Evolutionary conservation across 1,140 invertebrate species (phyloP).

Genomic region (Drosophila willistoni): DNA sequence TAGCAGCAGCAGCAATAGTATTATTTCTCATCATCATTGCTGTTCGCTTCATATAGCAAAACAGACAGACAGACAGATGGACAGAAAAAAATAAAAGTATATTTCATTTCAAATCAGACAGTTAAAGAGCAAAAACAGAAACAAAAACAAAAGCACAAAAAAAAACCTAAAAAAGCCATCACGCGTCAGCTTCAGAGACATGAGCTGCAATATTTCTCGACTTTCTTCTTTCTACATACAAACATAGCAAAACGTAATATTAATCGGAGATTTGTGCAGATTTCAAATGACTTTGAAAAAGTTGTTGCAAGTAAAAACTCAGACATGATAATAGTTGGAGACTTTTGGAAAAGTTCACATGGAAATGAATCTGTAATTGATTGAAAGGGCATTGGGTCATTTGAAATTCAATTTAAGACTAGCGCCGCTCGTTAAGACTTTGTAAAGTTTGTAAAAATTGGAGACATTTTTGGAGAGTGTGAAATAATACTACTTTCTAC

Average conservation of each 20-base stretch:
- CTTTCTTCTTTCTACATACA: background rate
- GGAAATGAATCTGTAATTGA: background rate
- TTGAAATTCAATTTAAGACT: too few species aligned
- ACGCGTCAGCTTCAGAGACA: background rate
- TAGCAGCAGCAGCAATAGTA: background rate
- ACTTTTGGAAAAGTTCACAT: background rate
- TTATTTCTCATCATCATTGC: slow-evolving; percentile 11
- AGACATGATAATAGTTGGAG: background rate
- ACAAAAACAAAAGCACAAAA: background rate
- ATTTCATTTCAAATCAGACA: slow-evolving; percentile 9
- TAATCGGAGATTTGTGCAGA: slow-evolving; percentile 10
- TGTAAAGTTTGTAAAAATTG: too few species aligned
- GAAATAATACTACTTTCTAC: too few species aligned
- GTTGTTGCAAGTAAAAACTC: background rate
- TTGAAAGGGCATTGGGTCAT: background rate
- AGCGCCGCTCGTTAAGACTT: too few species aligned
- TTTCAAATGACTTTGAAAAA: slow-evolving; percentile 6
- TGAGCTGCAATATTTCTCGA: background rate
- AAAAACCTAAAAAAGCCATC: background rate
- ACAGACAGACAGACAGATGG: background rate
- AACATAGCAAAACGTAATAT: background rate
- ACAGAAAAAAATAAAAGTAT: slow-evolving; percentile 4
- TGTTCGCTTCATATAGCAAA: slow-evolving; percentile 7
- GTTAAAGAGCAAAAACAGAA: background rate
- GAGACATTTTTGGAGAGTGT: too few species aligned